Percentiles rank a stretch among this genome's conserved stretches.
phyloP scores from a whole-genome alignment of 2,797 vertebrate species.

The Pristis pectinata region DNA sequence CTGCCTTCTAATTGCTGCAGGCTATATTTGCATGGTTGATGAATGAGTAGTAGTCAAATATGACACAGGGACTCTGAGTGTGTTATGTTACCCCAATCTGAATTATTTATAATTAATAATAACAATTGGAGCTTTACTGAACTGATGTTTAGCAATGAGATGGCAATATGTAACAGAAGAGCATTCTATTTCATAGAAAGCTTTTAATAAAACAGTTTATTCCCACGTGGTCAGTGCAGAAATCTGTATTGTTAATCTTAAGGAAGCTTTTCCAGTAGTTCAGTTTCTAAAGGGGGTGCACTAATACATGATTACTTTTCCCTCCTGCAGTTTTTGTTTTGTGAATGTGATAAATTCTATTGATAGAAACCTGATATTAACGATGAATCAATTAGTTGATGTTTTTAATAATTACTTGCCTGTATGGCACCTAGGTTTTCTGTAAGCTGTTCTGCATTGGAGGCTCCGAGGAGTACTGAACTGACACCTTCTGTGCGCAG shows the following conservation, averaged over 20 bases:
- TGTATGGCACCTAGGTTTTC: constrained; percentile 98
- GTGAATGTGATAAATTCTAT: background rate
- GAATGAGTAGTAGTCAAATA: background rate
- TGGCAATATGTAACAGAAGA: background rate
- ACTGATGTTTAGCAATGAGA: background rate
- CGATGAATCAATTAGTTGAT: background rate
- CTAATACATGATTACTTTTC: background rate
- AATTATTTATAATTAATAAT: background rate
- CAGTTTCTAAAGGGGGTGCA: background rate
- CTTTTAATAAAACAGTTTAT: background rate
- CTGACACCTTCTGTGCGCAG: constrained; percentile 95
- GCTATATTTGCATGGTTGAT: background rate
- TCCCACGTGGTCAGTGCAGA: background rate
- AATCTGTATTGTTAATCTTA: background rate
- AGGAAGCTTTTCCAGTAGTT: too few species aligned
- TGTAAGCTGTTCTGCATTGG: constrained; percentile 89
- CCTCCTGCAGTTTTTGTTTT: background rate
- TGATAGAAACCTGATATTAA: background rate
- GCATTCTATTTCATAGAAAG: background rate
- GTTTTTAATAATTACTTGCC: constrained; percentile 55
- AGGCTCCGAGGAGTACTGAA: constrained; percentile 90
- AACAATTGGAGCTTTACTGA: background rate
- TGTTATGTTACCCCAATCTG: background rate
- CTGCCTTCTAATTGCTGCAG: background rate
- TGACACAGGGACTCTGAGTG: background rate